Evolutionary conservation across 2,797 vertebrate genomes (phyloP), one percentile per base, ranked within the genome.

Genomic region (Iguana delicatissima): DNA sequence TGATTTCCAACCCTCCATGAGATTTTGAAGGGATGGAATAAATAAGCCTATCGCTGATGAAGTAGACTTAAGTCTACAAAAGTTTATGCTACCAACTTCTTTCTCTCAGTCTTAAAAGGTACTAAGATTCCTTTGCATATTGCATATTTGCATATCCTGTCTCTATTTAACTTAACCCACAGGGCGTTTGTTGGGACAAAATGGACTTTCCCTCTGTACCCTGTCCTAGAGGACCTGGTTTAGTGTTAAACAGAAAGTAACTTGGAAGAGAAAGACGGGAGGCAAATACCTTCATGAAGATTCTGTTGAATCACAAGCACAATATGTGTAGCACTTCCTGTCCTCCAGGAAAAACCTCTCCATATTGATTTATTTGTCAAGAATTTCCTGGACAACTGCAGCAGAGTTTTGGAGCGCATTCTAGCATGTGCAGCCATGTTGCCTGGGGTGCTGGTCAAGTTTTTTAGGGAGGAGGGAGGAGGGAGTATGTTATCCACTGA

Each of bases 381-480:
- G 88, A 52, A 89, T 46, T 74, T 46, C 67, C 81, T 84, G 81
- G 57, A 59, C 42, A 52, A 35, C 55, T 89, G 57, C 67, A 77
- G 46, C 74, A 77, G 20, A 7, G 67, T 81, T 57, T 64, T 73
- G 1, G 32, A 14, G 42, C 20, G 29, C 26, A 50, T n/a, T 77
- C 9, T 55, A 16, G 77, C 59, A 22, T 13, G 42, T 55, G 38
- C 57, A n/a, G 6, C 67, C 26, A 29, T 26, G 38, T 74, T 59
- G 35, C 52, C 59, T 20, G n/a, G 55, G 38, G 52, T 32, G 80
- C 67, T 80, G 57, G 38, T 67, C 5, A 1, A 6, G 50, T 24
- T 13, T 14, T 55, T 29, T 38, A 32, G 50, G 69, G 5, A 12
- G 32, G 22, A 9, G 52, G 20, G 59, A 20, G 20, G n/a, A n/a